phyloP scores from a whole-genome alignment of 1,140 invertebrate species.

The Orchestia grillus region DNA sequence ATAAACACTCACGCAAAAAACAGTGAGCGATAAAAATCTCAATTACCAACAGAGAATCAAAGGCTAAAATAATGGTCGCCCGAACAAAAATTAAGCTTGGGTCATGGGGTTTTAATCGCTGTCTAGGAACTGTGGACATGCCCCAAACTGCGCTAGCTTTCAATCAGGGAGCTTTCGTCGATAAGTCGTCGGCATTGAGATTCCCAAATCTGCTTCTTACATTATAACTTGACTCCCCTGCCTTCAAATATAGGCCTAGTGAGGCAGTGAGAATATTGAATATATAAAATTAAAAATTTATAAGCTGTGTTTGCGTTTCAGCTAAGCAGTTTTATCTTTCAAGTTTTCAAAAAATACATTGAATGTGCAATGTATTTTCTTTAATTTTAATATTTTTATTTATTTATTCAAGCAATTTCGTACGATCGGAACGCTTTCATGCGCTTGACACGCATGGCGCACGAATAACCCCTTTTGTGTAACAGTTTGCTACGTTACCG shows the following conservation, averaged over 20 bases:
- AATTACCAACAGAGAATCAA: background rate
- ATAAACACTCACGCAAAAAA: background rate
- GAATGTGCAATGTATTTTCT: background rate
- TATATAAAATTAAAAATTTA: background rate
- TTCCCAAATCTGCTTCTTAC: background rate
- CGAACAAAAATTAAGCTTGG: background rate
- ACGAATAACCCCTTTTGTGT: no score
- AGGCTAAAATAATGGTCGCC: background rate
- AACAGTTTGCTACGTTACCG: no score
- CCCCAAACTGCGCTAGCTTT: background rate
- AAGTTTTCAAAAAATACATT: background rate
- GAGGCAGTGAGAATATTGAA: background rate
- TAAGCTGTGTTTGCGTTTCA: background rate
- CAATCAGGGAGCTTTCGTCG: background rate
- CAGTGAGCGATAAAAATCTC: background rate
- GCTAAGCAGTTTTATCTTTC: background rate
- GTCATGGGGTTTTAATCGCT: background rate
- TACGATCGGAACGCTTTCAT: no score
- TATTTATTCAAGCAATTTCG: no score
- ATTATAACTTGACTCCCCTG: background rate
- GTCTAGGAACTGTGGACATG: background rate
- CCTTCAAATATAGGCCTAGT: background rate
- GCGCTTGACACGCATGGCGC: no score
- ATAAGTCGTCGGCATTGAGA: conserved; percentile 20
- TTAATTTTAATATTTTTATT: background rate